Base-by-base conservation (phyloP, 1,140 invertebrate genomes). In the Ostrea denselamellosa region DNA sequence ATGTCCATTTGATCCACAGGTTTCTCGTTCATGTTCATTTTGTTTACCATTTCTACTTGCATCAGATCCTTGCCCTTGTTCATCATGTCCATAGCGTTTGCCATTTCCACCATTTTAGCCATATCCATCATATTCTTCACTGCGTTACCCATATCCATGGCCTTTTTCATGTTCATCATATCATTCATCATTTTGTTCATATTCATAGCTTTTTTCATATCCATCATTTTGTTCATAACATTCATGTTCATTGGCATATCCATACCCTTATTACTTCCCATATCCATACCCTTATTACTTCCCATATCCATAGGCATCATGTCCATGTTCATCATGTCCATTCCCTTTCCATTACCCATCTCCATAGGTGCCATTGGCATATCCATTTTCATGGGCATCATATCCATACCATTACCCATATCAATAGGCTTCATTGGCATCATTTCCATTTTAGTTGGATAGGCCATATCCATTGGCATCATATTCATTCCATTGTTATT, bases 51-150 rank as follows among this genome's bases (percentile, higher is more conserved):
- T 7, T 62, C 14, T 14, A 62, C 19, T 19, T 62, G 17, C 56
- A 62, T 62, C 14, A 62, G 17, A 62, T 62, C 56, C 56, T 19
- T 62, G 17, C 56, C n/a, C 7, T 62, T 62, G 17, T 62, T 62
- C 56, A 62, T 62, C 56, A 62, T 62, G 56, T 62, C 17, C 56
- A 62, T n/a, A 62, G 56, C 56, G n/a, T 62, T 62, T 7, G 56
- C 56, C 56, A 62, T 62, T n/a, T 62, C 56, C 56, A 62, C n/a
- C 56, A 62, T 62, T 62, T 62, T 62, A 62, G 56, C 56, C 56
- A 62, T 62, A 19, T 62, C 56, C 56, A 62, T 62, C 5, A n/a
- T n/a, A 14, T 62, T 62, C 5, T 62, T 62, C 56, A 62, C n/a
- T 62, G 56, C 56, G 7, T 62, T 62, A 62, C 56, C 56, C 56